phyloP scores from a whole-genome alignment of 2,113 vertebrate genomes.

The Neogale vison region DNA sequence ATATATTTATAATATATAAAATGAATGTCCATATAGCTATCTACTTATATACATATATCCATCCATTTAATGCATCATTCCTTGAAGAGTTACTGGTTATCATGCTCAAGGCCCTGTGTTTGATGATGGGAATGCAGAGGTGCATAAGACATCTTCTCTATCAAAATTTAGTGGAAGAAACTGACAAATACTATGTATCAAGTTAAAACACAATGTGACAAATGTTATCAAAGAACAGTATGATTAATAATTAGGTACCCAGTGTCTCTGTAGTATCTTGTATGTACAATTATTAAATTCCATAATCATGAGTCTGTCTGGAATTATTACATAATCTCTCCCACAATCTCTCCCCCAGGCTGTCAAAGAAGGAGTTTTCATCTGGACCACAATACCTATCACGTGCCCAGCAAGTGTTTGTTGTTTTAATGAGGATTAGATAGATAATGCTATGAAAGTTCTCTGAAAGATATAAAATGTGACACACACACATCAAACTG shows the following conservation, averaged over 20 bases:
- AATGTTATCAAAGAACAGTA: neutral
- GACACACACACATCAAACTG: neutral
- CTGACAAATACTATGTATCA: neutral
- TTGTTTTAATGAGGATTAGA: neutral
- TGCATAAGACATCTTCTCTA: neutral
- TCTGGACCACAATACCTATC: neutral
- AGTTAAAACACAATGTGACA: neutral
- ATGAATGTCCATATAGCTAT: neutral
- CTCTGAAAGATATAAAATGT: slow-evolving; percentile 31
- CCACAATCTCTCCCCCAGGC: neutral
- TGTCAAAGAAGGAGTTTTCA: neutral
- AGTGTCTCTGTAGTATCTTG: neutral
- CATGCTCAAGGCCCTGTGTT: neutral
- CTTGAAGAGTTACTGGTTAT: neutral
- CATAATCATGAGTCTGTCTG: neutral
- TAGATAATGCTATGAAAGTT: neutral
- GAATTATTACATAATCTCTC: neutral
- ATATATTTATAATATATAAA: neutral
- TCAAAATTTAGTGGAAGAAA: neutral
- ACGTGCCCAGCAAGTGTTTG: neutral
- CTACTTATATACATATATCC: neutral
- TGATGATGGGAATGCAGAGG: neutral
- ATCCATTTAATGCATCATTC: neutral
- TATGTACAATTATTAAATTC: neutral
- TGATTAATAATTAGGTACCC: neutral